Base-by-base conservation (phyloP, 2,888 invertebrate species). In the Agrenia bidenticulata region DNA sequence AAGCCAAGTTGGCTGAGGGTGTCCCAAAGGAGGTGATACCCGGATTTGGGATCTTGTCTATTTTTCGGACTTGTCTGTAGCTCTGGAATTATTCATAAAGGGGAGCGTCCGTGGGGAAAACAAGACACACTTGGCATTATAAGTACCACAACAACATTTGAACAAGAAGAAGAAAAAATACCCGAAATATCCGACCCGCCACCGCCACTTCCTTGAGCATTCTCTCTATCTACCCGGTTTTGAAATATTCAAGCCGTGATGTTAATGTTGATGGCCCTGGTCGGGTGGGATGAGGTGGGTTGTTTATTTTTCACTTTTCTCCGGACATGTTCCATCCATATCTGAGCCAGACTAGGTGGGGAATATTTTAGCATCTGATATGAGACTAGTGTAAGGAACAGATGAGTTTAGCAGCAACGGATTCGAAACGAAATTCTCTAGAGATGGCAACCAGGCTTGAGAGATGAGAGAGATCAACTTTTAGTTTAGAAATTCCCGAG, bases 61-160 rank as follows among this genome's bases (percentile, higher is more conserved):
- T 57, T 57, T 57, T 57, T 57, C 57, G 41, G 41, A 57, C 57
- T 57, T 41, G 37, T 41, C 21, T 57, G 2, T 21, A 11, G 17
- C n/a, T 13, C 51, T 5, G 26, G 57, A 57, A 57, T 57, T 57
- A 57, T 57, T 57, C 57, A 57, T 57, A 57, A 57, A 57, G 57
- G 41, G 41, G 7, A n/a, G 37, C 2, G 21, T 57, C 57, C 32
- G 21, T 27, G 17, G 57, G 24, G 57, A 41, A 26, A 7, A 9
- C 27, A 51, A 21, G 54, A 54, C 54, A 54, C 54, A 23, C n/a
- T 54, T 54, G 17, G 54, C 54, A 54, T 54, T 27, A 54, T 54
- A 54, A 54, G 54, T 32, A 54, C 19, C 19, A 45, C 19, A 17
- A 45, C 45, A 45, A 5, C n/a, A 17, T 11, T 15, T 39, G 39